Evolutionary conservation across 2,888 invertebrate genomes (phyloP).

Genomic region (Steinernema hermaphroditum): DNA sequence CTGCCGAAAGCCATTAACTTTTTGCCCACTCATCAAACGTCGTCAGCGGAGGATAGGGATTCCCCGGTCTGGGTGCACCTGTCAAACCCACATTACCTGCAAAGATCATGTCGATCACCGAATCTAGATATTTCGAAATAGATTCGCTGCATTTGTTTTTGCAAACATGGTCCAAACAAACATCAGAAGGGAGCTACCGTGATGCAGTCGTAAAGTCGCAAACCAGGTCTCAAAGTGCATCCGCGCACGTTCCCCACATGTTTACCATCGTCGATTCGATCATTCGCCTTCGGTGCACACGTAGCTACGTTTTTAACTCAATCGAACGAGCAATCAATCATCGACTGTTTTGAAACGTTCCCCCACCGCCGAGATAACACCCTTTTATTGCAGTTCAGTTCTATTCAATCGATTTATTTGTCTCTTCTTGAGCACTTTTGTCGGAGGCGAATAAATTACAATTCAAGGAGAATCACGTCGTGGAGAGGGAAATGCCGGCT

Average conservation of each 20-base stretch:
- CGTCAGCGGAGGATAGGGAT: too few species aligned
- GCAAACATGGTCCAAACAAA: too few species aligned
- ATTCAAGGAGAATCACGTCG: slow-evolving; percentile 30
- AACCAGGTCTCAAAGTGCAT: too few species aligned
- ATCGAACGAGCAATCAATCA: slow-evolving; percentile 18
- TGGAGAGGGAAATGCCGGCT: slow-evolving; percentile 20
- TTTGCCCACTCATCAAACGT: too few species aligned
- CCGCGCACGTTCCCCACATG: background rate
- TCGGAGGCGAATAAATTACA: slow-evolving; percentile 11
- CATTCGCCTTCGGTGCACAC: background rate
- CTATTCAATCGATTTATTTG: slow-evolving; percentile 22
- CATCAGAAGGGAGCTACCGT: too few species aligned
- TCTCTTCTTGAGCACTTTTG: slow-evolving; percentile 17
- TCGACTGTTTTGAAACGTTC: slow-evolving; percentile 24
- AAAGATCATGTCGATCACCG: too few species aligned
- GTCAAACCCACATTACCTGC: too few species aligned
- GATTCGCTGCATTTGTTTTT: too few species aligned
- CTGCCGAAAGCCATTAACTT: too few species aligned
- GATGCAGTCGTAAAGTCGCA: background rate
- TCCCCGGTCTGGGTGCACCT: too few species aligned
- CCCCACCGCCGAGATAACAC: slow-evolving; percentile 7
- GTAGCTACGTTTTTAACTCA: background rate
- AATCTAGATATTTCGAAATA: too few species aligned
- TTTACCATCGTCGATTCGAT: background rate
- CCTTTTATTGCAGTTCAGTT: background rate